phyloP scores from a whole-genome alignment of 2,888 invertebrate genomes.

The Leptarthrus brevirostris region DNA sequence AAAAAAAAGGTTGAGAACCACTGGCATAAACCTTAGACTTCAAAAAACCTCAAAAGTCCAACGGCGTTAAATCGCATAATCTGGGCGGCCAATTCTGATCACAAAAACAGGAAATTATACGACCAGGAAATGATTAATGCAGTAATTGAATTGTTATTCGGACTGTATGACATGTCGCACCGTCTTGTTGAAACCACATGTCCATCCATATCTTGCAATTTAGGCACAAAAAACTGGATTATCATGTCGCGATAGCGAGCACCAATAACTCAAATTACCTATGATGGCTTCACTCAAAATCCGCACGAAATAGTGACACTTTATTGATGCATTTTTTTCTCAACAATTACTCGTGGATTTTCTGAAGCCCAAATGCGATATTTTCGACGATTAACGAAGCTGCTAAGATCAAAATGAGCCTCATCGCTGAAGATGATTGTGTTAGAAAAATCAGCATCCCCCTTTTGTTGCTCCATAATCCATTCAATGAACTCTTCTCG shows the following conservation, averaged over 20 bases:
- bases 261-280: not conserved
- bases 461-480: constrained; percentile 38
- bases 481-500: constrained; percentile 44
- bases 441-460: constrained; percentile 19
- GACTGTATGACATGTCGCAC: not conserved
- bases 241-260: not conserved
- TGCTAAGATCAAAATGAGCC: constrained; percentile 4
- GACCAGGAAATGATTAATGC: not conserved
- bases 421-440: constrained; percentile 22
- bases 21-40: no score
- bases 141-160: no score
- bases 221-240: not conserved
- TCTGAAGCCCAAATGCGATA: constrained; percentile 6
- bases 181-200: constrained; percentile 1
- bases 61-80: no score
- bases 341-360: not conserved
- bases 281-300: not conserved
- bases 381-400: constrained; percentile 31
- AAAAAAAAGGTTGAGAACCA: no score
- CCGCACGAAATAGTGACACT: constrained; percentile 12
- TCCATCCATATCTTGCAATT: not conserved
- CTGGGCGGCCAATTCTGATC: no score
- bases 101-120: no score
- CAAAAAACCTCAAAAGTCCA: no score
- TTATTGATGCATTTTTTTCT: not conserved